Conservation (phyloP, 2,888 invertebrate species). For the Drosophila rellima region DNA sequence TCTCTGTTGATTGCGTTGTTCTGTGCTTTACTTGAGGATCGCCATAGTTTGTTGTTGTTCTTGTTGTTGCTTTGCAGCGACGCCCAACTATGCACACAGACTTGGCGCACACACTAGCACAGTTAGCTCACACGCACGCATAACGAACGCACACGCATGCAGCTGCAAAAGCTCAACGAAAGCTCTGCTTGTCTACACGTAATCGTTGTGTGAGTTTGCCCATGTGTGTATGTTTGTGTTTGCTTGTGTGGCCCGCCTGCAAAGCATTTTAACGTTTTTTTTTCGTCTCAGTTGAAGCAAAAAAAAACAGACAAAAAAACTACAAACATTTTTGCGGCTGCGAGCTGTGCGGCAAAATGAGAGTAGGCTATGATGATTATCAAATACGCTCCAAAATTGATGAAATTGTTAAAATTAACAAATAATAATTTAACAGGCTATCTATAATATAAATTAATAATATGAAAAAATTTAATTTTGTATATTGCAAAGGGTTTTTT, state of each 20-base stretch:
- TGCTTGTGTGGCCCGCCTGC: constrained; percentile 34
- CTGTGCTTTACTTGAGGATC: constrained; percentile 42
- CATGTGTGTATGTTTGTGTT: constrained; percentile 25
- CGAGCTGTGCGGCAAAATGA: constrained; percentile 31
- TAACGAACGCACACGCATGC: constrained; percentile 42
- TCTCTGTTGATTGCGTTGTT: constrained; percentile 38
- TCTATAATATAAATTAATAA: too few species aligned
- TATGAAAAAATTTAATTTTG: too few species aligned
- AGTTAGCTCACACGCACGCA: constrained; percentile 37
- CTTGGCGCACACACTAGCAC: constrained; percentile 19
- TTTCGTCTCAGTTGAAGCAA: constrained; percentile 24
- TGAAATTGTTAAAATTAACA: background rate
- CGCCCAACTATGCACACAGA: constrained; percentile 45
- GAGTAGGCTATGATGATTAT: constrained; percentile 32
- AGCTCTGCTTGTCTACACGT: constrained; percentile 46
- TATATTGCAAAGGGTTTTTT: too few species aligned
- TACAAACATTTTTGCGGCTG: constrained; percentile 50
- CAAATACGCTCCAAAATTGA: constrained; percentile 41
- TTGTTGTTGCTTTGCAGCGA: constrained; percentile 26
- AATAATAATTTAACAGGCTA: background rate
- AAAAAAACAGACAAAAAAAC: constrained; percentile 38
- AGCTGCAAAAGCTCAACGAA: constrained; percentile 65
- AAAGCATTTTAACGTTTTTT: constrained; percentile 58
- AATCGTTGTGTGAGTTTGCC: constrained; percentile 22
- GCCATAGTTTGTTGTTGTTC: constrained; percentile 32